Base-by-base conservation (phyloP, 2,797 vertebrate species). In the Ptychadena robeensis region DNA sequence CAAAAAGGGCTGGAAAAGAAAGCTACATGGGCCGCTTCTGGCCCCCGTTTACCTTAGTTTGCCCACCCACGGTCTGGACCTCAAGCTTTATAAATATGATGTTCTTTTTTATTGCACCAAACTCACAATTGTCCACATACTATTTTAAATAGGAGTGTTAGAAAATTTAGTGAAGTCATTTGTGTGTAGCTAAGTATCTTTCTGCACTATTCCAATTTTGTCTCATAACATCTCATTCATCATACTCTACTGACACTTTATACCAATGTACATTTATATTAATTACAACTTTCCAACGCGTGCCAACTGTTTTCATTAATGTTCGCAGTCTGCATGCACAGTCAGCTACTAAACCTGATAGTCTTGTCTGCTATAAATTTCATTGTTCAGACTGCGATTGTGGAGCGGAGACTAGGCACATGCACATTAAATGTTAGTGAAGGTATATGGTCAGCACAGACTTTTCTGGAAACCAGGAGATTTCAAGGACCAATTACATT, bases 401-500 rank as follows among this genome's bases (percentile, higher is more conserved):
- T 48, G 74, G 37, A 53, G 9, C 6, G 32, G 37, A n/a, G 73
- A 63, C 73, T 30, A n/a, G 35, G 27, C 35, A 25, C 35, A 66
- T n/a, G n/a, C 75, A 44, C 44, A 30, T 66, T 65, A 76, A 64
- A 30, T 64, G 74, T 53, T 22, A 53, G 44, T 22, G 22, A 5
- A 53, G 44, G 27, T 61, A 68, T 40, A 67, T 66, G 76, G 65
- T 68, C 44, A 79, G 75, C 5, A n/a, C 15, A 68, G 31, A 34
- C 40, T 37, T 57, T 79, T 57, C 65, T 68, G 27, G 69, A 57
- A 79, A 79, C n/a, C 9, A 57, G 38, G 25, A 15, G 32, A 79
- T 68, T 79, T 79, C 65, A 79, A 59, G 64, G 76, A 37, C 40
- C 76, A 79, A 79, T 68, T 79, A 68, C 76, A 79, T 79, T 79